Conservation (phyloP, 2,888 invertebrate genomes). For the Aethes cnicana region DNA sequence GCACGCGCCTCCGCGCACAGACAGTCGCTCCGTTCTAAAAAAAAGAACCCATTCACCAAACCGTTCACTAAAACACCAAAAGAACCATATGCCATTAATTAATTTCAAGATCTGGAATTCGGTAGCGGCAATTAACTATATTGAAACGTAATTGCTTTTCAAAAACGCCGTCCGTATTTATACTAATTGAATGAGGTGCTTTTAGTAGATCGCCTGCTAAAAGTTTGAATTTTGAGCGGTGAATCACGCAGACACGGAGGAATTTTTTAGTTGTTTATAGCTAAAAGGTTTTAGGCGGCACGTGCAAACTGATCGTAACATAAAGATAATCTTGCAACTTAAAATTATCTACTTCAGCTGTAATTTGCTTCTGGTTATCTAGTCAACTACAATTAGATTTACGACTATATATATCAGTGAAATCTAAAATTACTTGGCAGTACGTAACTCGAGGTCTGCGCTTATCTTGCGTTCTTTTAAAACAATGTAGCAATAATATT, state of each 20-base stretch:
- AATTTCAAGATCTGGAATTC: constrained; percentile 30
- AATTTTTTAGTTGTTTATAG: too few relatives aligned
- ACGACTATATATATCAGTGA: constrained; percentile 26
- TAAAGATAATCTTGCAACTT: constrained; percentile 15
- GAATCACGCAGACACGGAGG: too few relatives aligned
- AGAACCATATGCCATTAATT: constrained; percentile 28
- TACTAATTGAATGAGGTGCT: constrained; percentile 25
- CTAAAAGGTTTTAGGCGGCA: not conserved
- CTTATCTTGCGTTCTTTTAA: constrained; percentile 26
- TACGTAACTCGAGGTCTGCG: constrained; percentile 23
- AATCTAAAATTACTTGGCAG: constrained; percentile 27
- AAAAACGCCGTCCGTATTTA: constrained; percentile 27
- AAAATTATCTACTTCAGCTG: constrained; percentile 8
- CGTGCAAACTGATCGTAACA: constrained; percentile 11
- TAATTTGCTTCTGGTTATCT: constrained; percentile 26
- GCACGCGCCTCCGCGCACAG: constrained; percentile 78
- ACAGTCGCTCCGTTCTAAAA: constrained; percentile 66
- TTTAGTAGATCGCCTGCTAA: constrained; percentile 19
- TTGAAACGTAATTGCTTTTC: constrained; percentile 30
- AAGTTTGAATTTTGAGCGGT: constrained; percentile 20
- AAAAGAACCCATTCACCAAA: constrained; percentile 30
- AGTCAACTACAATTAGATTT: constrained; percentile 24
- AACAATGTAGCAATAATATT: constrained; percentile 23
- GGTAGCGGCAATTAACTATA: constrained; percentile 32
- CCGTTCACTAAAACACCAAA: constrained; percentile 12